Evolutionary conservation across 2,888 invertebrate species (phyloP).

Genomic region (Anagyrus pseudococci): DNA sequence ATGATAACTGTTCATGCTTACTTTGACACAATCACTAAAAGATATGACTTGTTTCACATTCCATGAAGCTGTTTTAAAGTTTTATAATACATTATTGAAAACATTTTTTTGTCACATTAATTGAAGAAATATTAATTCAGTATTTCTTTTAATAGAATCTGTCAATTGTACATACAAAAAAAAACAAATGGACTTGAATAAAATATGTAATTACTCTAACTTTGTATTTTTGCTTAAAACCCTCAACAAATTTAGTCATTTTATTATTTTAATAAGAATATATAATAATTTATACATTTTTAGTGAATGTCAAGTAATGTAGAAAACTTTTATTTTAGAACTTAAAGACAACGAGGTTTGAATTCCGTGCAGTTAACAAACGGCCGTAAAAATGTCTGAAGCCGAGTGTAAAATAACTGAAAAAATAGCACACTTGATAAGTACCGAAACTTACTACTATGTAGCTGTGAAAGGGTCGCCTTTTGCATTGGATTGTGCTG

Average conservation of each 20-base stretch:
- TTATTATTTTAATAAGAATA: background rate
- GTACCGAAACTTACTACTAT: constrained; percentile 71
- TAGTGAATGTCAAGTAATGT: background rate
- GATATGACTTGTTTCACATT: no score
- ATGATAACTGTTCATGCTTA: no score
- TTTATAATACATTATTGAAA: no score
- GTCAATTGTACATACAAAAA: no score
- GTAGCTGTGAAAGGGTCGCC: constrained; percentile 82
- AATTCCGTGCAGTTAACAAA: constrained; percentile 34
- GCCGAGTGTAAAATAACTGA: constrained; percentile 42
- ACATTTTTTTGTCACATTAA: no score
- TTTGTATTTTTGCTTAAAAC: no score
- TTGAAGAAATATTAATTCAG: no score
- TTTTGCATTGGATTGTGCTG: constrained; percentile 75
- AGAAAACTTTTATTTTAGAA: constrained; percentile 46
- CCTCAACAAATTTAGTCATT: background rate
- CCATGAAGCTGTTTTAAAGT: no score
- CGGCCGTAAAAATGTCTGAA: constrained; percentile 29
- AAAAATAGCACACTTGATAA: constrained; percentile 57
- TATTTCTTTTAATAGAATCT: no score
- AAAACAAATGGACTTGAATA: no score
- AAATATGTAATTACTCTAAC: no score
- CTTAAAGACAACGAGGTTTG: constrained; percentile 54
- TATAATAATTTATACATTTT: background rate
- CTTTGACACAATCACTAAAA: no score